A percentile compares a stretch with the other conserved stretches of the same genome.
These are phyloP conservation scores for Notothenia rossii DNA, from an alignment of 2,113 vertebrate genomes.

Conservation along the genomic window DNA sequence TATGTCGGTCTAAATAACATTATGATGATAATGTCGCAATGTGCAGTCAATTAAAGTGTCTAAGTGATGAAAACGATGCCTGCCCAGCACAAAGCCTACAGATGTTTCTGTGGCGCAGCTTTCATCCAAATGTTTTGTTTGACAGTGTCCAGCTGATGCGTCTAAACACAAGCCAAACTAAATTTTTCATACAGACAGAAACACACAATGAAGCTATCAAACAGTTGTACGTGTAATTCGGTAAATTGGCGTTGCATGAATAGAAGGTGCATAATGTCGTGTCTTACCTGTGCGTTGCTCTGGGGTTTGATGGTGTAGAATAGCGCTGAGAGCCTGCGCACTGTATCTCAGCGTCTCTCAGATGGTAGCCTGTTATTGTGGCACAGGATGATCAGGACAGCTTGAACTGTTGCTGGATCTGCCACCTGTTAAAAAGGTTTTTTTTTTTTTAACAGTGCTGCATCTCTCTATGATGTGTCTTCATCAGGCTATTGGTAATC, in stretches of 20 bases:
- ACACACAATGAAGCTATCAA: slow-evolving; percentile 8
- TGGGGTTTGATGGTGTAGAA: slow-evolving; percentile 70
- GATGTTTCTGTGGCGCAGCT: slow-evolving; percentile 68
- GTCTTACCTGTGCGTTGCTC: slow-evolving; percentile 80
- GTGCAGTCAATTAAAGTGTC: slow-evolving; percentile 25
- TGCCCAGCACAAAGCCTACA: neutral
- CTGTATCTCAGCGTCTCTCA: slow-evolving; percentile 62
- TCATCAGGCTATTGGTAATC: slow-evolving; percentile 58
- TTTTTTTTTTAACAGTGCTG: slow-evolving; percentile 19
- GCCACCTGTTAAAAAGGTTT: slow-evolving; percentile 55
- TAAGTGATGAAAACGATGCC: slow-evolving; percentile 23
- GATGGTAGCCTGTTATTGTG: slow-evolving; percentile 74
- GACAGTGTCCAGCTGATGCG: slow-evolving; percentile 44
- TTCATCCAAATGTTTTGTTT: slow-evolving; percentile 66
- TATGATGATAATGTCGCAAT: slow-evolving; percentile 33
- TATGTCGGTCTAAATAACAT: slow-evolving; percentile 44
- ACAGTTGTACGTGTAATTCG: neutral
- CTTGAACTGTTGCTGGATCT: slow-evolving; percentile 58
- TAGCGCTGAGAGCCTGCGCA: slow-evolving; percentile 77
- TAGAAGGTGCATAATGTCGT: slow-evolving; percentile 74
- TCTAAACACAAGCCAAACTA: slow-evolving; percentile 44
- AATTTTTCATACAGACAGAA: slow-evolving; percentile 18
- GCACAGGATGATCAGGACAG: slow-evolving; percentile 60
- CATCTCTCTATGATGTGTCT: slow-evolving; percentile 37
- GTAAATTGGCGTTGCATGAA: slow-evolving; percentile 2